Evolutionary conservation across 2,113 vertebrate species (phyloP).

Genomic region (Xiphophorus hellerii): DNA sequence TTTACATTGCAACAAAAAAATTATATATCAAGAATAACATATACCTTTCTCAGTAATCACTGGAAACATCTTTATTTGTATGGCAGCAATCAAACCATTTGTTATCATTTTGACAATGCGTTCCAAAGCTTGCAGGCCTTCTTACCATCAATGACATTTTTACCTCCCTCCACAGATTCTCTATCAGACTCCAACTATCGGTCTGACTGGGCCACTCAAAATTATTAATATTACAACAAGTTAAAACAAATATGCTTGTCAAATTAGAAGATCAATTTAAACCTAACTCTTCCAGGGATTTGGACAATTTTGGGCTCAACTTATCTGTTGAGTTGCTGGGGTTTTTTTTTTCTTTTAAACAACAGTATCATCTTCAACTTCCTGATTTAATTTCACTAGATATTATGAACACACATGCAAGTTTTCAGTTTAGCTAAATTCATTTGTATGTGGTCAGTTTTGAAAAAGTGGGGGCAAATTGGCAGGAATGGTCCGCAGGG

Average conservation of each 20-base stretch:
- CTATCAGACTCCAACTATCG: not conserved
- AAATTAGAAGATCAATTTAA: not conserved
- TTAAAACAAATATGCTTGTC: not conserved
- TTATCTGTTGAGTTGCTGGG: too few relatives aligned
- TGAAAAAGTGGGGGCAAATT: too few relatives aligned
- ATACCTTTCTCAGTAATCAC: not conserved
- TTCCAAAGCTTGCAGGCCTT: not conserved
- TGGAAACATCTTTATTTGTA: not conserved
- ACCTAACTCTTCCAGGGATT: too few relatives aligned
- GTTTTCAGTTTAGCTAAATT: too few relatives aligned
- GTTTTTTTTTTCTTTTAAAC: not conserved
- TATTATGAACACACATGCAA: too few relatives aligned
- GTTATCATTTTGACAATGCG: not conserved
- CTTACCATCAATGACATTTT: not conserved
- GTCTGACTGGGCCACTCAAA: too few relatives aligned
- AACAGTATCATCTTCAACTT: not conserved
- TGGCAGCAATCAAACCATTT: not conserved
- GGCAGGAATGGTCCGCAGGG: too few relatives aligned
- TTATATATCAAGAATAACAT: not conserved
- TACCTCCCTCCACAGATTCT: not conserved
- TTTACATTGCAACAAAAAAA: not conserved
- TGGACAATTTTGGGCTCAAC: too few relatives aligned
- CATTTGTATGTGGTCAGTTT: too few relatives aligned
- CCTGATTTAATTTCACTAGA: not conserved
- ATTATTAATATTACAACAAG: too few relatives aligned